Evolutionary conservation across 2,888 invertebrate genomes (phyloP).

Genomic region (Erebia aethiops): DNA sequence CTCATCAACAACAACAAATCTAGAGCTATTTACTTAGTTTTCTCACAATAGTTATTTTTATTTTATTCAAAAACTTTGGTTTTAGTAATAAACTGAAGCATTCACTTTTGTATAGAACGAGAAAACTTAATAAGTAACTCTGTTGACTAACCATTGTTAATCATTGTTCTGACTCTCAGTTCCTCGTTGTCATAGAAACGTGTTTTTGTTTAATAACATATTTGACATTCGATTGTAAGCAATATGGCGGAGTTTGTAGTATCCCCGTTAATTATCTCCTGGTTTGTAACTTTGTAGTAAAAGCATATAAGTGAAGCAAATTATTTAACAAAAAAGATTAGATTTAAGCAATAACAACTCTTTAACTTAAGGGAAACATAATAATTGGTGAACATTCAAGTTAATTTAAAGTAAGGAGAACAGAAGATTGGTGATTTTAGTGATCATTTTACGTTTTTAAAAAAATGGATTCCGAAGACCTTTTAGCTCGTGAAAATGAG

Average conservation of each 20-base stretch:
- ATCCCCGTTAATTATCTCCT: too few relatives aligned
- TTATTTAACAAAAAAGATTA: neutral
- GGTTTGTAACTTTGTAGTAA: too few relatives aligned
- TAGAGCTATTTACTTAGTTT: neutral
- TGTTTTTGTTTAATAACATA: constrained; percentile 14
- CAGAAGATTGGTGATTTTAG: neutral
- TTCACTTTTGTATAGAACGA: neutral
- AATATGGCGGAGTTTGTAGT: neutral
- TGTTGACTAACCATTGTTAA: constrained; percentile 27
- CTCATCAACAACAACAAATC: constrained; percentile 56
- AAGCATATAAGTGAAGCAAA: neutral
- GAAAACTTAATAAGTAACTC: constrained; percentile 22
- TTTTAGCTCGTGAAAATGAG: constrained; percentile 74
- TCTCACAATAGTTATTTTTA: neutral
- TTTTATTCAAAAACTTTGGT: neutral
- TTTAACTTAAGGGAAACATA: neutral
- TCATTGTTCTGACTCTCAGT: constrained; percentile 26
- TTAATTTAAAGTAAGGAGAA: neutral
- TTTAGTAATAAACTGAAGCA: neutral
- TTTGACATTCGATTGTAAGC: neutral
- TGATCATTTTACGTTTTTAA: neutral
- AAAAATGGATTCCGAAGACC: constrained; percentile 68
- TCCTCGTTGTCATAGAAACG: constrained; percentile 60
- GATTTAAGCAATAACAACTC: neutral
- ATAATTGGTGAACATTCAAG: neutral